These are phyloP conservation scores for Pyrrhia umbra DNA, from an alignment of 2,888 invertebrate genomes.

Conservation along the genomic window DNA sequence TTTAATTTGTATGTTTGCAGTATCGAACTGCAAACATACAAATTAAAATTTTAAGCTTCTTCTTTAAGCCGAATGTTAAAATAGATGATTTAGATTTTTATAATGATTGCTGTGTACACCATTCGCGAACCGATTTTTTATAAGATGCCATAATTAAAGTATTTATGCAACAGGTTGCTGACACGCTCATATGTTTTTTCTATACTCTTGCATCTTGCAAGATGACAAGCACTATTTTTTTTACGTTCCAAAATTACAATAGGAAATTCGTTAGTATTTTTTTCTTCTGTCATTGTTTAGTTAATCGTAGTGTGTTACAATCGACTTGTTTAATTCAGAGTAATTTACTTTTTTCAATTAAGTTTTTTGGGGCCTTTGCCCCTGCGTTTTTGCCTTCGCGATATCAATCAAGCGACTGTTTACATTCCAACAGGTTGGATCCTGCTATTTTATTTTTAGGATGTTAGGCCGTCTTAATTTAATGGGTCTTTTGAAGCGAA, in stretches of 20 bases:
- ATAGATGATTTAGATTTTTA: too few species aligned
- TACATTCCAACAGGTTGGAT: slow-evolving; percentile 17
- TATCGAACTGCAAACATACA: too few species aligned
- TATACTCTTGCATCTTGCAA: not conserved
- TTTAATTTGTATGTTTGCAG: too few species aligned
- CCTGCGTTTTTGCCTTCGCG: not conserved
- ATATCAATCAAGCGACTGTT: slow-evolving; percentile 16
- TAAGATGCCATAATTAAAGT: too few species aligned
- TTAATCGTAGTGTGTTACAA: slow-evolving; percentile 1
- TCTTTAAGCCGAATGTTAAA: too few species aligned
- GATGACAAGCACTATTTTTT: not conserved
- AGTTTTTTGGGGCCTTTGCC: slow-evolving; percentile 6
- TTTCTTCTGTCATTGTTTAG: slow-evolving; percentile 7
- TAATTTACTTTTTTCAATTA: slow-evolving; percentile 19
- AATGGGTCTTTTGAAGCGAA: not conserved
- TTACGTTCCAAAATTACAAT: not conserved
- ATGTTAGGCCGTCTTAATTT: not conserved
- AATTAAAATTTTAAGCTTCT: too few species aligned
- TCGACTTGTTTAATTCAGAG: slow-evolving; percentile 1
- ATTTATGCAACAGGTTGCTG: not conserved
- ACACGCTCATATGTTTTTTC: not conserved
- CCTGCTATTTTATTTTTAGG: not conserved
- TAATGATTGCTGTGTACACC: too few species aligned
- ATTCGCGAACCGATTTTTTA: too few species aligned
- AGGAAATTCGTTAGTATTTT: not conserved